Evolutionary conservation across 2,888 invertebrate genomes (phyloP), one percentile per base, ranked within the genome.

Genomic region (Drosophila meridiana): DNA sequence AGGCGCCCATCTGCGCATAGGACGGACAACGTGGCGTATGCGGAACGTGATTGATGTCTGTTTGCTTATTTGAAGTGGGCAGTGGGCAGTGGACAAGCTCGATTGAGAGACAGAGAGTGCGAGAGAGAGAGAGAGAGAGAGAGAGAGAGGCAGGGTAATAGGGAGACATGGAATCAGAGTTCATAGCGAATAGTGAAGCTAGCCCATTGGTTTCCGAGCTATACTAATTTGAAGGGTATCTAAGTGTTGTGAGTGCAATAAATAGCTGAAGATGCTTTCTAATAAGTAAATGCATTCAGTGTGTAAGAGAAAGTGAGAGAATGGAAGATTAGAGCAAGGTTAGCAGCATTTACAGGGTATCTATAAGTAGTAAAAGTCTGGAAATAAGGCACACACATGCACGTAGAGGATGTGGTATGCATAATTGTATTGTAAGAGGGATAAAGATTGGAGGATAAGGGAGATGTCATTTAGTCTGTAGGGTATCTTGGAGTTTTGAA

Each of bases 11-110:
- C 50, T 32, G n/a, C 2, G 8, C 11, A 30, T 13, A 8, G 48
- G 20, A 36, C 3, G 64, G 64, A 67, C 58, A 57, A 47, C 42
- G 58, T 40, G 61, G 67, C 68, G 66, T 72, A 65, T 73, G 66
- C 64, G 75, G 73, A 69, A 82, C 73, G 85, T 85, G 85, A 85
- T 85, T 85, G 87, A 85, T 87, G 83, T 84, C 47, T 76, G 76
- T 56, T 67, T 67, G 77, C 61, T 73, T 74, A 71, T 76, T 86
- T 36, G 45, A 13, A 59, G 79, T 71, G 65, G 26, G 3, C 20
- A 20, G 14, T 13, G 42, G 60, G n/a, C 4, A 2, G 2, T 13
- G 7, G 5, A 9, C n/a, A 14, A 7, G 76, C 75, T 20, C 13
- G 30, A 43, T 13, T 32, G 57, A 14, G 14, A 43, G 57, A 20